Percentiles rank a stretch among this genome's conserved stretches.
These are phyloP conservation scores for Hirtodrosophila cameraria DNA, from an alignment of 2,888 invertebrate species.

Conservation along the genomic window DNA sequence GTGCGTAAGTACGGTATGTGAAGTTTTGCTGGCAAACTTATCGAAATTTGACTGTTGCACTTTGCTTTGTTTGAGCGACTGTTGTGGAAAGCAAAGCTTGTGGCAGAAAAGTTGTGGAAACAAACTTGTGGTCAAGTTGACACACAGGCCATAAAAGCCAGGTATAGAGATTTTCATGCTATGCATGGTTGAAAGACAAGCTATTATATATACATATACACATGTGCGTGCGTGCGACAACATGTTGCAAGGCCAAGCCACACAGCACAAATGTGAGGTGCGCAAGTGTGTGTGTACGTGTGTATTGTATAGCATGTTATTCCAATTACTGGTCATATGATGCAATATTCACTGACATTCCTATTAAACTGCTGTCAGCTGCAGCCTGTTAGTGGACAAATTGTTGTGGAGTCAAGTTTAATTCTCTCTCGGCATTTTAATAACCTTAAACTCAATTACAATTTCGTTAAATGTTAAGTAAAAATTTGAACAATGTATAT, in stretches of 20 bases:
- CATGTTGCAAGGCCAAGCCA: slow-evolving; percentile 13
- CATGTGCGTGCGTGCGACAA: slow-evolving; percentile 13
- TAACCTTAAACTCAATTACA: too few species aligned
- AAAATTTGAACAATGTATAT: too few species aligned
- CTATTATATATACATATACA: too few species aligned
- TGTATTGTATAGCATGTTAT: not conserved
- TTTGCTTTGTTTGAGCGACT: slow-evolving; percentile 13
- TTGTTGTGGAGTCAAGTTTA: too few species aligned
- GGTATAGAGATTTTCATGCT: not conserved
- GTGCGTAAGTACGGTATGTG: not conserved
- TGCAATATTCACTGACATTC: not conserved
- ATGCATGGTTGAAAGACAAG: slow-evolving; percentile 5
- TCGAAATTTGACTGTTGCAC: slow-evolving; percentile 4
- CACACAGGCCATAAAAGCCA: not conserved
- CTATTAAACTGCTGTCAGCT: slow-evolving; percentile 10
- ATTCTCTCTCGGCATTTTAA: too few species aligned
- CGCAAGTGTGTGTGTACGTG: not conserved
- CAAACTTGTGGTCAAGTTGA: slow-evolving; percentile 23
- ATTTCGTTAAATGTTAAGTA: too few species aligned
- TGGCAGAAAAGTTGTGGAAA: slow-evolving; percentile 6
- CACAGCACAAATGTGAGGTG: not conserved
- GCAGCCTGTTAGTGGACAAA: not conserved
- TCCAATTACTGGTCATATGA: slow-evolving; percentile 16
- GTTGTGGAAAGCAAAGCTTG: slow-evolving; percentile 20
- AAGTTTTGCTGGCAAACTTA: slow-evolving; percentile 3